A percentile compares a stretch with the other conserved stretches of the same genome.
These are phyloP conservation scores for Odontocolon sp. DNA, from an alignment of 2,888 invertebrate genomes.

Conservation along the genomic window DNA sequence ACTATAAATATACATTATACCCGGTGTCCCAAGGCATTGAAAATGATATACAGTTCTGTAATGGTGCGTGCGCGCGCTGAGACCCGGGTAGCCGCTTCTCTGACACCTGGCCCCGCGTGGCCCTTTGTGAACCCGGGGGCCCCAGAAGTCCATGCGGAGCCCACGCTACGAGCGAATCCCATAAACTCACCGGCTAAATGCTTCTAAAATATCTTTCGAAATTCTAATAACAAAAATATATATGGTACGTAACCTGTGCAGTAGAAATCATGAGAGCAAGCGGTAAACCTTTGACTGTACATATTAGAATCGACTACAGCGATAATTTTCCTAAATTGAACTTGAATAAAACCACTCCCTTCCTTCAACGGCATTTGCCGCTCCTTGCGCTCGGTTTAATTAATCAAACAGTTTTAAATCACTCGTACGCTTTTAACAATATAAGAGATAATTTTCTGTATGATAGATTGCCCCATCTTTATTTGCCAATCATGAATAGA, in stretches of 20 bases:
- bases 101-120: slow-evolving; percentile 75
- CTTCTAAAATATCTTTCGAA: slow-evolving; percentile 73
- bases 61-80: slow-evolving; percentile 72
- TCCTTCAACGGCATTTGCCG: slow-evolving; percentile 25
- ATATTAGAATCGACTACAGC: slow-evolving; percentile 23
- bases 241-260: slow-evolving; percentile 7
- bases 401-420: slow-evolving; percentile 38
- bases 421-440: slow-evolving; percentile 14
- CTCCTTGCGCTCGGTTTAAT: neutral
- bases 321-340: slow-evolving; percentile 48
- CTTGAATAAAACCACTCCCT: slow-evolving; percentile 36
- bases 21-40: slow-evolving; percentile 68
- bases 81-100: slow-evolving; percentile 59
- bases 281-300: slow-evolving; percentile 19
- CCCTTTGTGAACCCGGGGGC: slow-evolving; percentile 70
- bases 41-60: slow-evolving; percentile 80
- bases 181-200: slow-evolving; percentile 77
- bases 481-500: neutral
- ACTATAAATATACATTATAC: slow-evolving; percentile 71
- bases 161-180: slow-evolving; percentile 60
- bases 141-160: slow-evolving; percentile 62
- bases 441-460: slow-evolving; percentile 20
- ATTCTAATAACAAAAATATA: slow-evolving; percentile 48
- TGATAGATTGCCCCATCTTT: slow-evolving; percentile 16
- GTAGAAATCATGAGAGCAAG: neutral